Conservation (phyloP, 2,888 invertebrate species). For the Nasonovia ribisnigri region DNA sequence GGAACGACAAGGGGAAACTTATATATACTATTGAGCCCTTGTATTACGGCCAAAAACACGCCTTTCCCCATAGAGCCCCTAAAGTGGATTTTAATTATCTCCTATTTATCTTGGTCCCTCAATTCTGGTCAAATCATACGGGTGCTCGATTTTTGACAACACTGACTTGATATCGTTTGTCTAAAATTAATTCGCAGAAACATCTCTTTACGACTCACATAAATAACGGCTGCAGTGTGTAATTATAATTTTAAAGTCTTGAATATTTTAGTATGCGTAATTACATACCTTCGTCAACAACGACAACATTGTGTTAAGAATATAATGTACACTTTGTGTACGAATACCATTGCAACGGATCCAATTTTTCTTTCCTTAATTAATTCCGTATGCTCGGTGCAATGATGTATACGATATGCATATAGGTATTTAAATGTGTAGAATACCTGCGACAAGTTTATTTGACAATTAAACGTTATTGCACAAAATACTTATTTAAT, state of each 20-base stretch:
- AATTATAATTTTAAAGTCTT: neutral
- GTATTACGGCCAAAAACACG: neutral
- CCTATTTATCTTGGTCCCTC: neutral
- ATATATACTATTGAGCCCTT: neutral
- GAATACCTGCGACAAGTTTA: neutral
- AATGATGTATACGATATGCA: neutral
- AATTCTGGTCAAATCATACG: slow-evolving; percentile 18
- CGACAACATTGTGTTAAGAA: neutral
- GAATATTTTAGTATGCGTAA: slow-evolving; percentile 21
- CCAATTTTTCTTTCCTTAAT: neutral
- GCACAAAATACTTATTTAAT: neutral
- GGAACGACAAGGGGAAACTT: neutral
- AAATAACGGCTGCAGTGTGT: neutral
- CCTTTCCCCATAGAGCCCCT: neutral
- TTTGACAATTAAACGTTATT: neutral
- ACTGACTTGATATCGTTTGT: neutral
- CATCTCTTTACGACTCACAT: neutral
- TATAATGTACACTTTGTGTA: neutral
- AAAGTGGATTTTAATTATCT: slow-evolving; percentile 20
- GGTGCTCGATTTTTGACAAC: slow-evolving; percentile 18
- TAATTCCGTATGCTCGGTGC: neutral
- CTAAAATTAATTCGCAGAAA: neutral
- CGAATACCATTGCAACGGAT: neutral
- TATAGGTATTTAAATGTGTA: neutral
- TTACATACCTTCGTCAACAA: neutral